Percentiles rank a stretch among this genome's conserved stretches.
These are phyloP conservation scores for Leucopsar rothschildi DNA, from an alignment of 2,113 vertebrate species.

Conservation along the genomic window DNA sequence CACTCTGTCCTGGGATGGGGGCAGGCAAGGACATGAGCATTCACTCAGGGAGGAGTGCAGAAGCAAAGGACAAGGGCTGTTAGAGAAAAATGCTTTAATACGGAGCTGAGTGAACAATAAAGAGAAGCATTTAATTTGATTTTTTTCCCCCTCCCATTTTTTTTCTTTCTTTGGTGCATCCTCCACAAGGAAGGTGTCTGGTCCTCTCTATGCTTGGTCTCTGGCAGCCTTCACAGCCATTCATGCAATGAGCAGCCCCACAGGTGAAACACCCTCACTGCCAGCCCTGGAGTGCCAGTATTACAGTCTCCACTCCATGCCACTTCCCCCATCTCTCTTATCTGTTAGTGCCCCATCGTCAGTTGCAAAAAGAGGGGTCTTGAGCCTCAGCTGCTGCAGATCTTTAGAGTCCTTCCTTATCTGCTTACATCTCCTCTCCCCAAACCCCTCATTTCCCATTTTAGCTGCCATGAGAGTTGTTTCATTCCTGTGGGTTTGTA, in stretches of 20 bases:
- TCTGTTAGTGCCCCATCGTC: neutral
- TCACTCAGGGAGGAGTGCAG: neutral
- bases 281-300: neutral
- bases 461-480: neutral
- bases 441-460: neutral
- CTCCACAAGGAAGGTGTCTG: neutral
- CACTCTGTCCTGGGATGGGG: neutral
- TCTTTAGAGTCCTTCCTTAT: neutral
- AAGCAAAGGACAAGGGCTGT: neutral
- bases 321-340: neutral
- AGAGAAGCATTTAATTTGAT: neutral
- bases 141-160: accelerated
- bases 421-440: neutral
- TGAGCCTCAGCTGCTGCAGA: neutral
- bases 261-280: neutral
- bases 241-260: neutral
- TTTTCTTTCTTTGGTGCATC: neutral
- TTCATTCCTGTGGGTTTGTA: neutral
- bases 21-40: neutral
- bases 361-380: neutral
- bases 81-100: conserved; percentile 1
- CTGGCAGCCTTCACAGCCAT: neutral
- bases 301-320: neutral
- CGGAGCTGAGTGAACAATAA: neutral
- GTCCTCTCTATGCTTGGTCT: accelerated